These are phyloP conservation scores for Phortica variegata DNA, from an alignment of 1,140 invertebrate genomes.

Conservation along the genomic window DNA sequence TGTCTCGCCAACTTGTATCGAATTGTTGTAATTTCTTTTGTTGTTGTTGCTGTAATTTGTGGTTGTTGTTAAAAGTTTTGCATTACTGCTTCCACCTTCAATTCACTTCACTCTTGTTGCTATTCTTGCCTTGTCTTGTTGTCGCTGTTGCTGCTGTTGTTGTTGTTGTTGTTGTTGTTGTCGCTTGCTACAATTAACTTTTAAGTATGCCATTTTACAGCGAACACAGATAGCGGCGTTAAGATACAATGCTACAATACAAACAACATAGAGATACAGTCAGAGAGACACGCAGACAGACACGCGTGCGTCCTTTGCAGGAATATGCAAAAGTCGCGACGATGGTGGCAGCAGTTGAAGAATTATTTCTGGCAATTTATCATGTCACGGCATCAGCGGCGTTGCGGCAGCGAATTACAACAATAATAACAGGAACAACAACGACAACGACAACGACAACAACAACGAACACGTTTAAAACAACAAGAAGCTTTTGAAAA, in stretches of 20 bases:
- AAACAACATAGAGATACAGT: background rate
- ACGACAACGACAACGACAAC: conserved; percentile 4
- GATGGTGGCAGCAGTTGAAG: conserved; percentile 22
- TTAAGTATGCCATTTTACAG: conserved; percentile 51
- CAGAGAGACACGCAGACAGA: no score
- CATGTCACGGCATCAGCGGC: conserved; percentile 32
- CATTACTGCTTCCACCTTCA: background rate
- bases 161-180: conserved; percentile 5
- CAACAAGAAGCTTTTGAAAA: no score
- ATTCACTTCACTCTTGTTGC: background rate
- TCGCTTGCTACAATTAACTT: conserved; percentile 52
- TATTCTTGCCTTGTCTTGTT: no score
- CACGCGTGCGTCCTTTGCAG: no score
- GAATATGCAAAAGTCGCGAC: background rate
- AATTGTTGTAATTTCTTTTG: no score
- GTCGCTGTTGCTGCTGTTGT: conserved; percentile 4
- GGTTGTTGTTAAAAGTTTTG: conserved; percentile 23
- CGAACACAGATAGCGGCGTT: conserved; percentile 13
- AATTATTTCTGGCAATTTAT: conserved; percentile 56
- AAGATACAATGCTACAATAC: conserved; percentile 25
- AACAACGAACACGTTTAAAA: background rate
- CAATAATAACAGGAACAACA: background rate
- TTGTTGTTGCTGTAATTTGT: background rate
- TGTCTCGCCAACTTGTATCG: no score
- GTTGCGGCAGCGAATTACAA: background rate